Base-by-base conservation (phyloP, 1,140 invertebrate species). In the Hydropsyche tenuis region DNA sequence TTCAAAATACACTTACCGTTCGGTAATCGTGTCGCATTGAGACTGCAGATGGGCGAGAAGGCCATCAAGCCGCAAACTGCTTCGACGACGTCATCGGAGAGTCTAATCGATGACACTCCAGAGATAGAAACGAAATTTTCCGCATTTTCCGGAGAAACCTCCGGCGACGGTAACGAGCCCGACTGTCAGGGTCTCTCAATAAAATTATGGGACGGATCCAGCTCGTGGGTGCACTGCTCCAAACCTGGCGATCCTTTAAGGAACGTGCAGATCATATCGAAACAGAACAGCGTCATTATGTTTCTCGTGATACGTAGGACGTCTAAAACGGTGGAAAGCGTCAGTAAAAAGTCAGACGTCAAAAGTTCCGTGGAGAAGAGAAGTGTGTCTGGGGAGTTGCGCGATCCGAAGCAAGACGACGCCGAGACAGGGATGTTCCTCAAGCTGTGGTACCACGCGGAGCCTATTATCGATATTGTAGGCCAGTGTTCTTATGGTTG, bases 1-100 rank as follows among this genome's bases (percentile, higher is more conserved):
- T 90, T 89, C 80, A 83, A 84, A 74, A 87, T 91, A 56, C 87
- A 88, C 73, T 78, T 90, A 63, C 89, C 90, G 0, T 90, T 89
- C 79, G 90, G 90, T 1, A 87, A 89, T 79, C 79, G 86, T 42
- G 85, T 90, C 1, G 85, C 85, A 6, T 77, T 90, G 53, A 82
- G 83, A 2, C 80, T 90, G 2, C 84, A 86, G 78, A 87, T 88
- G 80, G 87, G 86, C 4, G 82, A 83, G 12, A 82, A 80, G 14
- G 79, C 81, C 23, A 16, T 77, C 9, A 75, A 75, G 60, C 62
- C 62, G 1, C 37, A 72, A 23, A 56, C 25, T 6, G 16, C 62
- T n/a, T 70, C 51, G 63, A 46, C 60, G 37, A 56, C 62, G 16
- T 63, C 25, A n/a, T 56, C 62, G n/a, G 43, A 42, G 51, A 56